A percentile compares a stretch with the other conserved stretches of the same genome.
Conservation (phyloP, 2,113 vertebrate species). For the Nesogale talazaci region DNA sequence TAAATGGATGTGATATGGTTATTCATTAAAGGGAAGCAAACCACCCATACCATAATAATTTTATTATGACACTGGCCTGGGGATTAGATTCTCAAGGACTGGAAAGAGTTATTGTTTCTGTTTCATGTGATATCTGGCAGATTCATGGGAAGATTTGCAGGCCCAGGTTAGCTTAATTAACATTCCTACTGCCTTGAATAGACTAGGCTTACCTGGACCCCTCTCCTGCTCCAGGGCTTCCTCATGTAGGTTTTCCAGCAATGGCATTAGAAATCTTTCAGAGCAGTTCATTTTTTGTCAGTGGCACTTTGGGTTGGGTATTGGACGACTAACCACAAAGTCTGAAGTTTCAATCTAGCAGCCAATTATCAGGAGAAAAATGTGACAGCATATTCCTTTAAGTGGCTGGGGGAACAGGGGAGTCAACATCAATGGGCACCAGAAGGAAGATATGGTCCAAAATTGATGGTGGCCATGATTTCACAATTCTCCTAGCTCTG, state of each 20-base stretch:
- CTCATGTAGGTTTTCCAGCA: not conserved
- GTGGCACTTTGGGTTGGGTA: too few relatives aligned
- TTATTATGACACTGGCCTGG: not conserved
- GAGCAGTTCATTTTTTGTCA: not conserved
- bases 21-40: not conserved
- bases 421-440: too few relatives aligned
- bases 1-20: not conserved
- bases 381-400: too few relatives aligned
- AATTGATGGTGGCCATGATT: too few relatives aligned
- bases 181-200: not conserved
- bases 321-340: too few relatives aligned
- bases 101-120: not conserved
- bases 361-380: too few relatives aligned
- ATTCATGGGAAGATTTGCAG: not conserved
- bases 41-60: not conserved
- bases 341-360: too few relatives aligned
- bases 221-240: not conserved
- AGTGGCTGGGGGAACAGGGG: too few relatives aligned
- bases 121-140: not conserved
- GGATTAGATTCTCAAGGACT: not conserved
- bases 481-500: too few relatives aligned
- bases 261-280: not conserved
- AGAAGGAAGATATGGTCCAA: too few relatives aligned
- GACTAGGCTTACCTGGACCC: not conserved
- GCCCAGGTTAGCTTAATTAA: not conserved